Conservation (phyloP, 2,888 invertebrate species). For the Chrysolina haemoptera region DNA sequence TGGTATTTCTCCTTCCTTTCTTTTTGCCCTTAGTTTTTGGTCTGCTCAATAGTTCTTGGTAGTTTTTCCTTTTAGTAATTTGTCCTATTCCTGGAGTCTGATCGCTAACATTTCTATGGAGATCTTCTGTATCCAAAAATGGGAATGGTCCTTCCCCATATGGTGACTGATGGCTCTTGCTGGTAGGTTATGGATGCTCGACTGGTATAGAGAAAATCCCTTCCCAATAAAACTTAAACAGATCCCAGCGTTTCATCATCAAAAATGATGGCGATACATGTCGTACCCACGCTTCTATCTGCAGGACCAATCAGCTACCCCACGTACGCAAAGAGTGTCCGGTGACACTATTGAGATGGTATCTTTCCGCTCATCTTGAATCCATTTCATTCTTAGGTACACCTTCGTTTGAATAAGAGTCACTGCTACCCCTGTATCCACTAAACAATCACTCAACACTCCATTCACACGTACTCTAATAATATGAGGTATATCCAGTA, state of each 20-base stretch:
- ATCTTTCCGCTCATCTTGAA: neutral
- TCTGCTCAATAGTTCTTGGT: neutral
- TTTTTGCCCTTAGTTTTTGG: neutral
- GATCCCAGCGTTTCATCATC: neutral
- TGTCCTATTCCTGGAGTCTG: neutral
- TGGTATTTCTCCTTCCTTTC: neutral
- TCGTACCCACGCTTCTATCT: neutral
- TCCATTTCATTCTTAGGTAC: no score
- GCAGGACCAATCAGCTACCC: neutral
- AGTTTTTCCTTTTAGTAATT: neutral
- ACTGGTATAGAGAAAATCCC: neutral
- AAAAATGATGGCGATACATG: neutral
- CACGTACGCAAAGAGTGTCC: no score
- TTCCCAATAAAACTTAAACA: neutral
- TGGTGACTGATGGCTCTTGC: neutral
- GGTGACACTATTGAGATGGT: neutral
- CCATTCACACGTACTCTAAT: no score
- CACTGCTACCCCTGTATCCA: no score
- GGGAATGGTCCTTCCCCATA: no score
- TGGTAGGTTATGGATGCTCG: neutral
- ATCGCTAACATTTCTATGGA: neutral
- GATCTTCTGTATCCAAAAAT: neutral
- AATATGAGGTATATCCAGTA: no score
- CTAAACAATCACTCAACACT: no score
- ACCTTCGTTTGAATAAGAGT: neutral